These are phyloP conservation scores for Huso huso DNA, from an alignment of 2,797 vertebrate species.

Conservation along the genomic window DNA sequence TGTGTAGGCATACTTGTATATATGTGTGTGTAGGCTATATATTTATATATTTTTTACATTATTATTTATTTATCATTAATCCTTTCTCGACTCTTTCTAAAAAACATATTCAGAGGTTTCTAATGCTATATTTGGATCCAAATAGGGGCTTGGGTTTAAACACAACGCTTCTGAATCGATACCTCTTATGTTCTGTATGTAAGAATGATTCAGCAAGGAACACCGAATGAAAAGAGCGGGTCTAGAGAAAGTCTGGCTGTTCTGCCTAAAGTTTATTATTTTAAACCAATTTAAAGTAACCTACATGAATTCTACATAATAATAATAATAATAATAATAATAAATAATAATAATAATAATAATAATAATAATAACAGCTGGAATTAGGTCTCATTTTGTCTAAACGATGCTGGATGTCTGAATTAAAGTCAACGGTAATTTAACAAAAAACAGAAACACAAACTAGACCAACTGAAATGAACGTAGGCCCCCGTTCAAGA, in stretches of 20 bases:
- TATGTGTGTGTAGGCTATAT: neutral
- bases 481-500: no score
- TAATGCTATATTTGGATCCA: no score
- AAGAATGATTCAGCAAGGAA: no score
- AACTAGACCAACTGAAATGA: neutral
- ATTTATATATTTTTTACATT: neutral
- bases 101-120: no score
- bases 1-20: neutral
- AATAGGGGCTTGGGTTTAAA: no score
- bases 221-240: no score
- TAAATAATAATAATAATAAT: conserved; percentile 1
- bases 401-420: neutral
- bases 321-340: no score
- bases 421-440: neutral
- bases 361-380: neutral
- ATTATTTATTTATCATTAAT: neutral
- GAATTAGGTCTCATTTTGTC: no score
- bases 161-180: no score
- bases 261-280: neutral
- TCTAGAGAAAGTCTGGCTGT: neutral
- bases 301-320: neutral
- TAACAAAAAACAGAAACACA: neutral
- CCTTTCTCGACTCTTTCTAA: no score
- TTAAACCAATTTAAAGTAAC: neutral
- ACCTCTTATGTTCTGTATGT: no score